Percentiles rank a stretch among this genome's conserved stretches.
Conservation (phyloP, 2,797 vertebrate species). For the Sebastes kiyomatsui region DNA sequence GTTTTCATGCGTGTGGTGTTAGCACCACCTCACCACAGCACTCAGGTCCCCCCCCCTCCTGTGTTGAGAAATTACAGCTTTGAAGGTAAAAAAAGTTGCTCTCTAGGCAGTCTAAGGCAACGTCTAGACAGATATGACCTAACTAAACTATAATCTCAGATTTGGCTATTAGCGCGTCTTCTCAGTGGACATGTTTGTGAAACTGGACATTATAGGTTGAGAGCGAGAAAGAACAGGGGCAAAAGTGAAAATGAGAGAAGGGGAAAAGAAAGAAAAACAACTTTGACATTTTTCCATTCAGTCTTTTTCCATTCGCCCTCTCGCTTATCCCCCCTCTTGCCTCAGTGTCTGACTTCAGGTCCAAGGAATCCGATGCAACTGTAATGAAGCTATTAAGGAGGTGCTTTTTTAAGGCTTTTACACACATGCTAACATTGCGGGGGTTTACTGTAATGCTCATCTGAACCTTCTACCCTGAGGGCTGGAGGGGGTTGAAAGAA, state of each 20-base stretch:
- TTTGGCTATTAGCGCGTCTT: background rate
- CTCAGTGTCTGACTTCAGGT: conserved; percentile 67
- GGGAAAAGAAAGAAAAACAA: conserved; percentile 37
- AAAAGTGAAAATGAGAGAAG: conserved; percentile 4
- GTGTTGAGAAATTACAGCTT: conserved; percentile 50
- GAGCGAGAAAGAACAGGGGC: background rate
- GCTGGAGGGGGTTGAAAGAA: background rate
- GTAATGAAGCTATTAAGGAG: conserved; percentile 54
- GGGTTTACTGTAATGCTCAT: conserved; percentile 36
- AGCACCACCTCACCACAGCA: conserved; percentile 25
- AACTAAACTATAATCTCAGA: background rate
- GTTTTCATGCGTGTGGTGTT: conserved; percentile 42
- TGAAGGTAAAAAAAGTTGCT: conserved; percentile 17
- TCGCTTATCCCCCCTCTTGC: conserved; percentile 29
- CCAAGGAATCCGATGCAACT: conserved; percentile 71
- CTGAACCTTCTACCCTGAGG: conserved; percentile 5
- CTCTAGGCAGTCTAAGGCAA: background rate
- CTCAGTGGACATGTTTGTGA: background rate
- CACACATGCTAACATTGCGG: conserved; percentile 11
- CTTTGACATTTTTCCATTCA: conserved; percentile 72
- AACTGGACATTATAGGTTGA: background rate
- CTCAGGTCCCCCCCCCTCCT: background rate
- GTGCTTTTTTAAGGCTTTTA: conserved; percentile 46
- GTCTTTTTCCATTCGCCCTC: conserved; percentile 66
- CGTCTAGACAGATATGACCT: conserved; percentile 27